Evolutionary conservation across 2,888 invertebrate species (phyloP), one percentile per base, ranked within the genome.

Genomic region (Bhutanitis thaidina): DNA sequence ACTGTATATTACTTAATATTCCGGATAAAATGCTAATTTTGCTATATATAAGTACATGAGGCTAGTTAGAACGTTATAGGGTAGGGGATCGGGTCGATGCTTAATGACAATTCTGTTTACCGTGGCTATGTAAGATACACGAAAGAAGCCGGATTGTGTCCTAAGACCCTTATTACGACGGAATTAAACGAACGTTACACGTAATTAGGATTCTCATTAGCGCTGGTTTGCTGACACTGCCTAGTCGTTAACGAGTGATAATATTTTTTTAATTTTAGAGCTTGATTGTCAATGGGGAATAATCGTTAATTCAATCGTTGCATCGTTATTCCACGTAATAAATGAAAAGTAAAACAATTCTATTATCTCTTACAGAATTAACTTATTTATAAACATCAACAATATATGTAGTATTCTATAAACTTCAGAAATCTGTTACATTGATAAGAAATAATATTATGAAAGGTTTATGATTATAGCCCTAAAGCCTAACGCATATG

Each of bases 1-100:
- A 70, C 74, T 73, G 74, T 71, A 77, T 79, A 75, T 46, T 7
- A 70, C 74, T 76, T 72, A 72, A 66, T 72, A 71, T 64, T 61
- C 60, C 55, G 57, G 62, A 60, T 61, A 55, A 49, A 64, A 68
- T 61, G n/a, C 16, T n/a, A 5, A 20, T 7, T 38, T 20, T 20
- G 20, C 14, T 38, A 38, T 10, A 38, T n/a, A 20, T 14, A 61
- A 62, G 66, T 68, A 60, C 64, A 61, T 61, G 54, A 41, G 51
- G 60, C 60, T 61, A 56, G 49, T 47, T 49, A 47, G 59, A 57
- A 62, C 56, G 61, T 53, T 55, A 51, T 59, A 59, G 57, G 54
- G 54, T 58, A 60, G 16, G 52, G 46, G 60, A 51, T 57, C 58
- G 65, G 61, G 59, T 64, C 60, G 62, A 61, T 61, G 64, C 67